Base-by-base conservation (phyloP, 2,113 vertebrate genomes). In the Gila orcuttii region DNA sequence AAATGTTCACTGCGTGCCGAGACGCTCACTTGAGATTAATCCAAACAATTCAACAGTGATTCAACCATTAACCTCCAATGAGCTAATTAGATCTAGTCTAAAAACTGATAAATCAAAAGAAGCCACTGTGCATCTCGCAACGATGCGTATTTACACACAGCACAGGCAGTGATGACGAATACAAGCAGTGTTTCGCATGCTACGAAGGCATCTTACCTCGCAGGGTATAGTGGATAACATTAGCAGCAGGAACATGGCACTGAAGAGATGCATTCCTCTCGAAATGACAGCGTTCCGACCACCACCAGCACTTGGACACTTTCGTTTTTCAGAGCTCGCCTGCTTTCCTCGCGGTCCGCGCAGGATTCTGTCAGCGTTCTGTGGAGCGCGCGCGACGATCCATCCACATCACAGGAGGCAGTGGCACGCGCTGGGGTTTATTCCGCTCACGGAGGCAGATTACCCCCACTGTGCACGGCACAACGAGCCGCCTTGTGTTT, bases 241-340 rank as follows among this genome's bases (percentile, higher is more conserved):
- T 89, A 96, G 90, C 39, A 96, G 95, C 47, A 96, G 93, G 83
- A 96, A 95, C 90, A 96, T 95, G 91, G 94, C 94, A 94, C 94
- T 95, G 92, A 96, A 94, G 86, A 95, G 94, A 93, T 95, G 95
- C 95, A 96, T 96, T 90, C 93, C 89, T 62, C 90, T 88, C 86
- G 92, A 88, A 93, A 94, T 93, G 89, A 89, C 94, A 90, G 90
- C 91, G 92, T 92, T 90, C 90, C 85, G 85, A 83, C 87, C 75
- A 86, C 74, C 85, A 83, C 81, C 91, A 71, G 85, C 82, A 85
- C 47, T 90, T 86, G 84, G 87, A 64, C 89, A 62, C 64, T 55
- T 86, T 90, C 89, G 85, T 86, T 71, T 42, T 88, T 92, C 89
- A 88, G 92, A 92, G 90, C 45, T 81, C 84, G 84, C 74, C 74